Evolutionary conservation across 2,888 invertebrate genomes (phyloP).

Genomic region (Pterostichus niger): DNA sequence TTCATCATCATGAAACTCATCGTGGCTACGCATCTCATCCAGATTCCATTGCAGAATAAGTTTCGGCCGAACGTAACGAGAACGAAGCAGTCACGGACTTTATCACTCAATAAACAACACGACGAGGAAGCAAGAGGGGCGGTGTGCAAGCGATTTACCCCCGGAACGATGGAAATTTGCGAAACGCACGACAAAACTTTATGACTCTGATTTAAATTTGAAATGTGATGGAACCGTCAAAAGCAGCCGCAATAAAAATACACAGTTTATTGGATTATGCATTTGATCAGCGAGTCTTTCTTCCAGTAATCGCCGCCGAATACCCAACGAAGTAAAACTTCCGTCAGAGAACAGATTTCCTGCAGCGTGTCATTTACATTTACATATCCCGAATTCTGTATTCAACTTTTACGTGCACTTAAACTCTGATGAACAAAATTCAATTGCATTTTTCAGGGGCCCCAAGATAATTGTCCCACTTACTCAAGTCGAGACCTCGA

Average conservation of each 20-base stretch:
- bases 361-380: slow-evolving; percentile 37
- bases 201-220: slow-evolving; percentile 73
- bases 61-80: slow-evolving; percentile 75
- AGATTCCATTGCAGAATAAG: slow-evolving; percentile 73
- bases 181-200: slow-evolving; percentile 71
- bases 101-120: slow-evolving; percentile 76
- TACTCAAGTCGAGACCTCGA: slow-evolving; percentile 52
- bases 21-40: slow-evolving; percentile 70
- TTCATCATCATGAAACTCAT: too few species aligned
- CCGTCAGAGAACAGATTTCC: slow-evolving; percentile 59
- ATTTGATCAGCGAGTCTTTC: slow-evolving; percentile 64
- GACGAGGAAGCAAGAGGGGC: slow-evolving; percentile 32
- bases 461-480: slow-evolving; percentile 40
- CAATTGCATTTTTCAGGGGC: slow-evolving; percentile 22
- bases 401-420: slow-evolving; percentile 37
- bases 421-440: slow-evolving; percentile 26
- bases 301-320: slow-evolving; percentile 33
- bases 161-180: slow-evolving; percentile 63
- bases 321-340: slow-evolving; percentile 43
- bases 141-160: slow-evolving; percentile 58
- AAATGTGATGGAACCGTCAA: slow-evolving; percentile 70
- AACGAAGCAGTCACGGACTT: slow-evolving; percentile 73
- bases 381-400: slow-evolving; percentile 18
- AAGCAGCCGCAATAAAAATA: slow-evolving; percentile 67
- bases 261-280: slow-evolving; percentile 66